Base-by-base conservation (phyloP, 2,888 invertebrate genomes). In the Cinara cedri region DNA sequence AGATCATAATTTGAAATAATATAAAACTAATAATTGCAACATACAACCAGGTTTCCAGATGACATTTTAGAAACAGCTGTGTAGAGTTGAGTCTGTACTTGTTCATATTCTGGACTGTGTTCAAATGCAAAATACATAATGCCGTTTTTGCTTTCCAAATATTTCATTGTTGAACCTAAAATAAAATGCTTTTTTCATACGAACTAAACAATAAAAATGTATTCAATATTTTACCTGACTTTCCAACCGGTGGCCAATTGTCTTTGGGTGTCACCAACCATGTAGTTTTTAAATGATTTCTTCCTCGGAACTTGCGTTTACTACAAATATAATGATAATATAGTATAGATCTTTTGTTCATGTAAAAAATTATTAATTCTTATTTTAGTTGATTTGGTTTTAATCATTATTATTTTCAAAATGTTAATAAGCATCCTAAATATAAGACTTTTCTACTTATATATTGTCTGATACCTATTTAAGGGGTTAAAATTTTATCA, bases 31-130 rank as follows among this genome's bases (percentile, higher is more conserved):
- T 14, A 63, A 54, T 14, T 42, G 26, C 68, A 49, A 85, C 87
- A 85, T 85, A 90, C 92, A 82, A 92, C 90, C 83, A 95, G 90
- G 85, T 91, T 91, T 83, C 93, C 91, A 0, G 93, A 92, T 86
- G 93, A 90, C 71, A 91, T 88, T 83, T 91, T 91, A 84, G 94
- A 93, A 3, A 94, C 92, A 51, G 93, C 93, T 82, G 91, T 89
- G 71, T 92, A 87, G 86, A 95, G 95, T 85, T 89, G 89, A 83
- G 89, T 88, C 85, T 95, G 93, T 24, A 92, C 87, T 83, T 91
- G 88, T 84, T 91, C 91, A 85, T 95, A 95, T 81, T 89, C 89
- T 68, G 89, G 86, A 83, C 89, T 92, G 84, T 95, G 94, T 82
- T 92, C 92, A 85, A 91, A 94, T 16, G 89, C 87, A 84, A 94